Percentiles rank a stretch among this genome's conserved stretches.
Conservation (phyloP, 2,888 invertebrate species). For the Mactromeris polynyma region DNA sequence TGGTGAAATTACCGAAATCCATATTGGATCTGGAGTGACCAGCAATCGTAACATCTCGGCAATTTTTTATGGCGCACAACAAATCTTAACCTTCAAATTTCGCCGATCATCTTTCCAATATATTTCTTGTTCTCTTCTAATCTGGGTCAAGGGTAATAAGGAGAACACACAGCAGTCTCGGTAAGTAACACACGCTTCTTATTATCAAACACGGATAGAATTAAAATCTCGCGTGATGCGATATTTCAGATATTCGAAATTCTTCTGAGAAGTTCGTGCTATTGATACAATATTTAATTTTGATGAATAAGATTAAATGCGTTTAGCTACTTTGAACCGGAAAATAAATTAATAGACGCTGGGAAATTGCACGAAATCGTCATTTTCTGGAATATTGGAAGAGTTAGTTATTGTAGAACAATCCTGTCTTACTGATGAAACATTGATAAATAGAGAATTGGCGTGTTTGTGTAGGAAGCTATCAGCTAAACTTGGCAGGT, state of each 20-base stretch:
- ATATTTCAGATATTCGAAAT: background rate
- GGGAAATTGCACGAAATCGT: background rate
- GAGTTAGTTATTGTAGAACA: background rate
- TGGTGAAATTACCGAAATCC: too few species aligned
- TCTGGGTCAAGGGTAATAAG: constrained; percentile 1
- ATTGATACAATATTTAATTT: constrained; percentile 7
- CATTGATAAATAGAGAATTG: background rate
- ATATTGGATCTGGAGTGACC: too few species aligned
- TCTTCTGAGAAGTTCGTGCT: background rate
- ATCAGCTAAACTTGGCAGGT: background rate
- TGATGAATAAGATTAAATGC: background rate
- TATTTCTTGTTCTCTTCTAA: too few species aligned
- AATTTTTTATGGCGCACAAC: too few species aligned
- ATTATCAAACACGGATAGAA: background rate
- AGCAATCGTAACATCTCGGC: too few species aligned
- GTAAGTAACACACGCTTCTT: background rate
- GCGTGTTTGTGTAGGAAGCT: background rate
- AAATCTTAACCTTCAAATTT: too few species aligned
- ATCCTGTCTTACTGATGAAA: background rate
- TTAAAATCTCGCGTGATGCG: background rate
- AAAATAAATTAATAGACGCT: background rate
- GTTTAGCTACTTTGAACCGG: constrained; percentile 4
- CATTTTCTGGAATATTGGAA: background rate
- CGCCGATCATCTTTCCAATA: too few species aligned
- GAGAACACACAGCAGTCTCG: background rate